Base-by-base conservation (phyloP, 1,140 invertebrate species). In the Drosophila takahashii region DNA sequence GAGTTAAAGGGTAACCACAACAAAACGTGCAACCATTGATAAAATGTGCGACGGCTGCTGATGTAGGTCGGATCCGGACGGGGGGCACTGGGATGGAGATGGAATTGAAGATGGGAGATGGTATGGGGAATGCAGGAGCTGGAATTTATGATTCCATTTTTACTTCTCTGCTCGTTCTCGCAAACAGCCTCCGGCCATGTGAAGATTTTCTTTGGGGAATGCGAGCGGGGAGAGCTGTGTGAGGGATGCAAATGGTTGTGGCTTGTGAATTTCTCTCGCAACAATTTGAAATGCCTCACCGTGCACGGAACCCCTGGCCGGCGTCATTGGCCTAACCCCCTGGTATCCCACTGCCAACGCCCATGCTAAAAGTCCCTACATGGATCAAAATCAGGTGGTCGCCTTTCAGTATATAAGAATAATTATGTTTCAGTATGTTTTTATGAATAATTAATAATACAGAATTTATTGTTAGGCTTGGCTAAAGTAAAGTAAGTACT, bases 91-190 rank as follows among this genome's bases (percentile, higher is more conserved):
- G 41, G 8, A 2, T 42, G 71, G 8, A 15, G 22, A 13, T 13
- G 53, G 16, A 36, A n/a, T 7, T 22, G 6, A 16, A 9, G 60
- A 4, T 11, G 9, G 10, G 16, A 6, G n/a, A 13, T 29, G 45
- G n/a, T 0, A 10, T 4, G 47, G 59, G 51, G 52, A 41, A 18
- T 39, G 42, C 57, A 45, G 42, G 29, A 61, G 41, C 51, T 54
- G 53, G 42, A 73, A 84, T 80, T 77, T 84, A 84, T 85, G 72
- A 79, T 79, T 78, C 72, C 61, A 87, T 79, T 59, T 77, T 69
- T 58, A 81, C 78, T 66, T 81, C 61, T 60, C 67, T 65, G 69
- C 53, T 50, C 65, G 65, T 45, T 48, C 69, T 60, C 54, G 9
- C 41, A 42, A 76, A 77, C 61, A 77, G 74, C 73, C 62, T 60